Conservation (phyloP, 2,113 vertebrate species). For the Etheostoma cragini region DNA sequence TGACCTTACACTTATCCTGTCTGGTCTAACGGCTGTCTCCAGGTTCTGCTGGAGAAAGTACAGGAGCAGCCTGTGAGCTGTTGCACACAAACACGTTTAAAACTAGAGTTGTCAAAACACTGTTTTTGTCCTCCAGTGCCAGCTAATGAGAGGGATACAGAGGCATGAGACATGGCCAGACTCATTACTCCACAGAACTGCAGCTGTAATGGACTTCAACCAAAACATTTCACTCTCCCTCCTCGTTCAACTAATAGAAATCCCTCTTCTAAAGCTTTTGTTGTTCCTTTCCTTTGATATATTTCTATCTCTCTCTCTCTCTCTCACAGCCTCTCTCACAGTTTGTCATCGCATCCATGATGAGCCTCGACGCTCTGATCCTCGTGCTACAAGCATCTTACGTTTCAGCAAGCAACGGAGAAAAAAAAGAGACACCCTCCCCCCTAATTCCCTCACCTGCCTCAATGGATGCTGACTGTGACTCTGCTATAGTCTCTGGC, state of each 20-base stretch:
- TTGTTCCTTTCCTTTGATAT: constrained; percentile 41
- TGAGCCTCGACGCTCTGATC: constrained; percentile 32
- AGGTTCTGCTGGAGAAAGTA: constrained; percentile 15
- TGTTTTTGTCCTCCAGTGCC: constrained; percentile 41
- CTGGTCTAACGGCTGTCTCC: constrained; percentile 5
- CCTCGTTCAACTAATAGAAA: constrained; percentile 30
- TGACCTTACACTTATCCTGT: constrained; percentile 37
- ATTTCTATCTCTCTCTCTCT: constrained; percentile 14
- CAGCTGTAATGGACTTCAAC: constrained; percentile 63
- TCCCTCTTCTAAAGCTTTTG: constrained; percentile 39
- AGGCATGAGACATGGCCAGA: constrained; percentile 41
- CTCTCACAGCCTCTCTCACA: neutral
- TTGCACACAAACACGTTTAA: constrained; percentile 27
- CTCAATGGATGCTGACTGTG: constrained; percentile 39
- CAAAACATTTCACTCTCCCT: constrained; percentile 51
- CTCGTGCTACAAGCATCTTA: constrained; percentile 30
- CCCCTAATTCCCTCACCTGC: constrained; percentile 28
- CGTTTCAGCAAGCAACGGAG: constrained; percentile 13
- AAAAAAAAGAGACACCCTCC: neutral
- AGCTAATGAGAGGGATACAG: constrained; percentile 68
- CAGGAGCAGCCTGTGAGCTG: constrained; percentile 2
- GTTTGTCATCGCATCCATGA: constrained; percentile 47
- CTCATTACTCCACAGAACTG: constrained; percentile 51
- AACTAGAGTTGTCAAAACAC: constrained; percentile 59
- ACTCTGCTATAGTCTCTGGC: constrained; percentile 18